Base-by-base conservation (phyloP, 2,113 vertebrate genomes). In the Excalfactoria chinensis region DNA sequence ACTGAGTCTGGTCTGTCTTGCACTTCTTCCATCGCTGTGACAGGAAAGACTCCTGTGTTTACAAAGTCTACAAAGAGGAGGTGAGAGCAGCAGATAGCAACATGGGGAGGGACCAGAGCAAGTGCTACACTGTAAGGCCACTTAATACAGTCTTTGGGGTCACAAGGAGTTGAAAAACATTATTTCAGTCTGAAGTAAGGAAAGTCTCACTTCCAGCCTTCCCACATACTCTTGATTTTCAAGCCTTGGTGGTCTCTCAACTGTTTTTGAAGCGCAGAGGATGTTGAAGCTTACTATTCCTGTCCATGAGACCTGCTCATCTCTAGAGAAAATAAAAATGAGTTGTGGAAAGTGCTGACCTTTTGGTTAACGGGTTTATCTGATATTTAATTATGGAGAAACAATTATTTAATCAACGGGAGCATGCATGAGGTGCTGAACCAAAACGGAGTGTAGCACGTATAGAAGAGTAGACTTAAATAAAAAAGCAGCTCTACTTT, bases 1-100 rank as follows among this genome's bases (percentile, higher is more conserved):
- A 88, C 13, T 4, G 1, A 89, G 76, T 83, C 80, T 93, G 86
- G 35, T 77, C 48, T 91, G 89, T 96, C 94, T 96, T 95, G 71
- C 76, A 67, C 87, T 93, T 91, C 88, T 90, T 95, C 72, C 44
- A 25, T 88, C 68, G 64, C 72, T 66, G 32, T 92, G 76, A 88
- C 75, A 79, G 71, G 66, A 88, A 84, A 70, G 77, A 86, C 70
- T 86, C 80, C 85, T 96, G 59, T 32, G 0, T 85, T 87, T 90
- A 62, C 49, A n/a, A 62, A 89, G 72, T 83, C 75, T 95, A 19
- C 60, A 64, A n/a, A 86, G 83, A 95, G 84, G 86, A 93, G 81
- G 69, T 88, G 86, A 89, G 71, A 94, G 68, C 55, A 88, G 59
- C 66, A 53, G 32, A 51, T 72, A 56, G 84, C 82, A 76, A 79